Evolutionary conservation across 2,888 invertebrate genomes (phyloP), one percentile per base, ranked within the genome.

Genomic region (Eilema sororculum): DNA sequence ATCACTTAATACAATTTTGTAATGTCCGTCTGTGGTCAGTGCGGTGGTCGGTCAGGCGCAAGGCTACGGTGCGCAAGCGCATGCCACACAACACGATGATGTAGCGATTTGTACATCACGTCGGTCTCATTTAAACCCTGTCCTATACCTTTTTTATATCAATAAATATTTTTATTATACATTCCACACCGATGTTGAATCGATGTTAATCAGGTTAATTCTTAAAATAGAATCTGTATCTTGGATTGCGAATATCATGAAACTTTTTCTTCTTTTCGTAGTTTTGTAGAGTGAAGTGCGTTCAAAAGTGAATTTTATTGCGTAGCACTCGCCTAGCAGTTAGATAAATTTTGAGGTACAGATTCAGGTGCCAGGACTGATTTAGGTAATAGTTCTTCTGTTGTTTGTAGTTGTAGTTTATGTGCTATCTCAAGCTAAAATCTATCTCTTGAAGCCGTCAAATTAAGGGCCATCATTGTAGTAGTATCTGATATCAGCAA

Each of bases 141-240:
- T 78, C 82, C 81, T 85, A 82, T 89, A 87, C 81, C 82, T 88
- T 91, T 91, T 90, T 88, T 85, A 83, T 85, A 84, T 86, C 88
- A 87, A 89, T 90, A 89, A 89, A 89, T 88, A 90, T 89, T 89
- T 89, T 89, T 89, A 87, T 87, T 84, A 87, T 87, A 86, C 87
- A 89, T 89, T 90, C 89, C 81, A 70, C 70, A 77, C 73, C 76
- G 79, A 81, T 82, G 83, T 86, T 87, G 85, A 82, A 86, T 84
- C 84, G 87, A 84, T 85, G 84, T 86, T 87, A 87, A 88, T 89
- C 89, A 86, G 85, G 85, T 84, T 87, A 87, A 86, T 86, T 85
- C 77, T 80, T 76, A 79, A 79, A 78, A 78, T 79, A 78, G 79
- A 78, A 68, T 79, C 66, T 72, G 78, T 73, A 75, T 80, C 73